A percentile compares a stretch with the other conserved stretches of the same genome.
phyloP scores from a whole-genome alignment of 2,888 invertebrate species.

The Lithophane socia region DNA sequence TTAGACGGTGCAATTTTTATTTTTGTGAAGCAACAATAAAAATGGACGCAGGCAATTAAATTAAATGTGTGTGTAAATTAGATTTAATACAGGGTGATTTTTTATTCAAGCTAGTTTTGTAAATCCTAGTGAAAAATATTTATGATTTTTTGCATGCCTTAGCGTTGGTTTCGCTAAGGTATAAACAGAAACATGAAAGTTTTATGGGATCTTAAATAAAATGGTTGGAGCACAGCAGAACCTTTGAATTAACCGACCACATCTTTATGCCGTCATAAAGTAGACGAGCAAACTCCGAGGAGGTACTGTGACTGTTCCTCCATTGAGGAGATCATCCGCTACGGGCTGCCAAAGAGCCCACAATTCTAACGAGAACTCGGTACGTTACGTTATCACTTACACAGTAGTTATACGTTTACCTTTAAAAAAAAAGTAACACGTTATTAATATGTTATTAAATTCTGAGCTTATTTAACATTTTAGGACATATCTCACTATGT shows the following conservation, averaged over 20 bases:
- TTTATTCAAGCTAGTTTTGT: not conserved
- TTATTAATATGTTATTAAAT: not conserved
- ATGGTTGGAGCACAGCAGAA: conserved; percentile 60
- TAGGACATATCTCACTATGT: conserved; percentile 26
- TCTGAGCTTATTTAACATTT: not conserved
- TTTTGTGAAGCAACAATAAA: not conserved
- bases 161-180: conserved; percentile 7
- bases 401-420: not conserved
- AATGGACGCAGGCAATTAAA: not conserved
- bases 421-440: not conserved
- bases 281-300: conserved; percentile 60
- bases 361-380: not conserved
- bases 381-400: not conserved
- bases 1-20: not conserved
- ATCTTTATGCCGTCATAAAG: conserved; percentile 73
- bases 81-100: not conserved
- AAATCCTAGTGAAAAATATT: not conserved
- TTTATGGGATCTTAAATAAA: conserved; percentile 62
- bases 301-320: conserved; percentile 26
- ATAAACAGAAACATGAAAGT: conserved; percentile 26
- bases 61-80: not conserved
- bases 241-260: conserved; percentile 71
- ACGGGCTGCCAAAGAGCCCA: conserved; percentile 27
- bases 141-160: not conserved
- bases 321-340: conserved; percentile 14